Conservation (phyloP, 2,797 vertebrate species). For the Phrynocephalus forsythii region DNA sequence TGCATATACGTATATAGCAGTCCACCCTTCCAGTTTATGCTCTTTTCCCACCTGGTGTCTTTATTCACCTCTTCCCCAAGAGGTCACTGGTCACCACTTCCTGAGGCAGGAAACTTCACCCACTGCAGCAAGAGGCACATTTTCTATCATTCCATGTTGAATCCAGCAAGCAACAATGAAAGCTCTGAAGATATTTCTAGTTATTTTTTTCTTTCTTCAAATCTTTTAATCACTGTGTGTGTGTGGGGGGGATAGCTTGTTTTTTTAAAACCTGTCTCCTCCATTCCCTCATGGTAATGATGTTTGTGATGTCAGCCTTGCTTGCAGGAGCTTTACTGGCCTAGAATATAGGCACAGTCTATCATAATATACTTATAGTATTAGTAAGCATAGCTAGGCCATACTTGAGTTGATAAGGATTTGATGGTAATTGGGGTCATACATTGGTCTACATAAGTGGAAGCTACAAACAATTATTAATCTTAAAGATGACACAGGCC, state of each 20-base stretch:
- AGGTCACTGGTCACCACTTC: slow-evolving; percentile 13
- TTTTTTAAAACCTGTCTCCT: background rate
- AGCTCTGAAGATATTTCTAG: background rate
- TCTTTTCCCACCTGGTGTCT: background rate
- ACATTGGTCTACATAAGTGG: background rate
- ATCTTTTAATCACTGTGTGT: background rate
- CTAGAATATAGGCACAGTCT: slow-evolving; percentile 13
- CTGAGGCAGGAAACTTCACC: background rate
- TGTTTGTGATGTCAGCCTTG: background rate
- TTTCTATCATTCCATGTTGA: background rate
- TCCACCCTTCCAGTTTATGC: background rate
- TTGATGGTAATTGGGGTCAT: slow-evolving; percentile 22
- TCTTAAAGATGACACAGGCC: background rate
- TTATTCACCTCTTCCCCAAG: background rate
- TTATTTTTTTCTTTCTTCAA: background rate
- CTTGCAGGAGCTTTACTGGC: slow-evolving; percentile 9
- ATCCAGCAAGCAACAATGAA: background rate
- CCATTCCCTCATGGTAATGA: background rate
- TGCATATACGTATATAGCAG: background rate
- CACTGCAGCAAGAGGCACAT: background rate
- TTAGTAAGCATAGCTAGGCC: slow-evolving; percentile 25
- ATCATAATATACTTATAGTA: slow-evolving; percentile 31
- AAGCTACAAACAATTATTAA: background rate
- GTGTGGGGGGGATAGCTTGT: background rate
- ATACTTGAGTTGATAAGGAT: slow-evolving; percentile 28